A percentile compares a stretch with the other conserved stretches of the same genome.
Conservation (phyloP, 1,140 invertebrate species). For the Paramacrobiotus metropolitanus region DNA sequence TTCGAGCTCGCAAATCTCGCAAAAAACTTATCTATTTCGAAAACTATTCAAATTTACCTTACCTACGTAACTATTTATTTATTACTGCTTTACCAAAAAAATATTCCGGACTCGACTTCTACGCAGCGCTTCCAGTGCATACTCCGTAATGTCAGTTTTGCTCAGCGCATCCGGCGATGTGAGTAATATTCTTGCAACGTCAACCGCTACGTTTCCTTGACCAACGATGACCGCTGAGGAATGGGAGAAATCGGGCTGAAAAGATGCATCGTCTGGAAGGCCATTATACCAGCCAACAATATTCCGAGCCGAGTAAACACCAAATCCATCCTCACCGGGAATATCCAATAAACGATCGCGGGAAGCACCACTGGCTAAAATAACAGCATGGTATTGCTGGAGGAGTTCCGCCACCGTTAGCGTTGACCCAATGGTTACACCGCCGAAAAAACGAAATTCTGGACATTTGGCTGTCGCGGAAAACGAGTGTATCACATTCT, state of each 20-base stretch:
- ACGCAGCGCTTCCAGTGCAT: slow-evolving; percentile 47
- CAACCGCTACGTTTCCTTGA: slow-evolving; percentile 95
- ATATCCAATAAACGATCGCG: slow-evolving; percentile 52
- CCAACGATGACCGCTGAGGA: slow-evolving; percentile 59
- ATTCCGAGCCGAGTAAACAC: slow-evolving; percentile 59
- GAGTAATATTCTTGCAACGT: slow-evolving; percentile 74
- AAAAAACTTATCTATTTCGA: too few relatives aligned
- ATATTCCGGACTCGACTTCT: slow-evolving; percentile 55
- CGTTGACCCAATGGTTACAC: slow-evolving; percentile 63
- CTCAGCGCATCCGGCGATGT: slow-evolving; percentile 41
- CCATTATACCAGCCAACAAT: slow-evolving; percentile 99
- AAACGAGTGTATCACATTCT: slow-evolving; percentile 86
- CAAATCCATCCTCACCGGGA: slow-evolving; percentile 45
- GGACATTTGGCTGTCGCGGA: slow-evolving; percentile 51
- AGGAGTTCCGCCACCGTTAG: slow-evolving; percentile 45
- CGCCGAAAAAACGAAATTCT: slow-evolving; percentile 65
- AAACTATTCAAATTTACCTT: too few relatives aligned
- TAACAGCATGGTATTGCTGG: slow-evolving; percentile 57
- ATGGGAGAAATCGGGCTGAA: slow-evolving; percentile 39
- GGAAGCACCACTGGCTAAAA: slow-evolving; percentile 71
- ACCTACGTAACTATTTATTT: too few relatives aligned
- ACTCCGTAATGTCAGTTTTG: slow-evolving; percentile 65
- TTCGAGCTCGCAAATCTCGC: too few relatives aligned
- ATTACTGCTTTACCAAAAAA: slow-evolving; percentile 47
- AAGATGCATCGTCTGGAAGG: slow-evolving; percentile 40